These are phyloP conservation scores for Watsonalla binaria DNA, from an alignment of 2,888 invertebrate genomes.

Conservation along the genomic window DNA sequence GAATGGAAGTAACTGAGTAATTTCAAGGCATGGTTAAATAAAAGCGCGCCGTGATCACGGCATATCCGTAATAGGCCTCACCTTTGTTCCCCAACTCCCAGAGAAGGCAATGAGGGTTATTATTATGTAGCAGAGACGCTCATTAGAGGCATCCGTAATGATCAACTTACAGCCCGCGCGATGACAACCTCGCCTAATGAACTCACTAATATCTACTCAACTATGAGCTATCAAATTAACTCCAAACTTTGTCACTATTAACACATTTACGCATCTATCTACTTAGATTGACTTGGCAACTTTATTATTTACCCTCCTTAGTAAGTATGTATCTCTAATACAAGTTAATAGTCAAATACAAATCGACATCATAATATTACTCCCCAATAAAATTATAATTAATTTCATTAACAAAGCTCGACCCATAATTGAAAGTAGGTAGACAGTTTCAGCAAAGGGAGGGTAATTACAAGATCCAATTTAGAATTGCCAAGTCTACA, in stretches of 20 bases:
- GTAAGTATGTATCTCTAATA: conserved; percentile 13
- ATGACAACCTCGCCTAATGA: conserved; percentile 38
- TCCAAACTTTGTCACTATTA: conserved; percentile 7
- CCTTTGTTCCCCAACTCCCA: conserved; percentile 12
- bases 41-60: too few species aligned
- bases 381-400: conserved; percentile 64
- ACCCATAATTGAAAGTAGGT: conserved; percentile 76
- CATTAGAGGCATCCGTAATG: conserved; percentile 46
- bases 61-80: background rate
- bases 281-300: too few species aligned
- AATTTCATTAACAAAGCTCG: conserved; percentile 73
- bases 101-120: conserved; percentile 23
- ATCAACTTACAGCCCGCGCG: conserved; percentile 35
- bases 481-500: conserved; percentile 79
- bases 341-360: conserved; percentile 24
- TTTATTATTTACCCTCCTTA: too few species aligned
- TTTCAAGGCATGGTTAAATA: background rate
- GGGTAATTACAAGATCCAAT: conserved; percentile 79
- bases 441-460: conserved; percentile 73
- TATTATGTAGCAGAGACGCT: conserved; percentile 39
- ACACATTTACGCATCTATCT: background rate
- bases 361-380: conserved; percentile 54
- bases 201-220: conserved; percentile 31
- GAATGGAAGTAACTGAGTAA: background rate
- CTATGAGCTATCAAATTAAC: conserved; percentile 25